phyloP scores from a whole-genome alignment of 2,888 invertebrate genomes.

The Pristionchus fissidentatus region DNA sequence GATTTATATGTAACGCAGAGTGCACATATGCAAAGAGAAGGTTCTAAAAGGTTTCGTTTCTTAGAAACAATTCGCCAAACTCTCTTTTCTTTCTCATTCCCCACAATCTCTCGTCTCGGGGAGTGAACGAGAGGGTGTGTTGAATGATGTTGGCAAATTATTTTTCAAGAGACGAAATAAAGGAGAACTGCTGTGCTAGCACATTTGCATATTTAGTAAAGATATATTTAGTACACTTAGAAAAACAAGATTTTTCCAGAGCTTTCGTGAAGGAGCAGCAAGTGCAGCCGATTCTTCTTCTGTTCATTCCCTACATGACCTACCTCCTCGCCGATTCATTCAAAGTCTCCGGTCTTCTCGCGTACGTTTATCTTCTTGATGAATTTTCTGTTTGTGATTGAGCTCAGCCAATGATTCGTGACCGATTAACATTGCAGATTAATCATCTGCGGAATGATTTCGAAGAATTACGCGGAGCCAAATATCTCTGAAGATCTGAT shows the following conservation, averaged over 20 bases:
- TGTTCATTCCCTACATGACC: constrained; percentile 96
- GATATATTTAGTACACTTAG: too few relatives aligned
- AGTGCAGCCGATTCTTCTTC: constrained; percentile 95
- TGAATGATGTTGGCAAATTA: background rate
- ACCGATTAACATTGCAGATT: constrained; percentile 9
- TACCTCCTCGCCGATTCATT: constrained; percentile 97
- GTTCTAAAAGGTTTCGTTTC: too few relatives aligned
- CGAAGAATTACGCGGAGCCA: constrained; percentile 46
- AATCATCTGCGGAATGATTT: constrained; percentile 49
- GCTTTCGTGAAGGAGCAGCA: constrained; percentile 25
- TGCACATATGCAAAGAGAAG: too few relatives aligned
- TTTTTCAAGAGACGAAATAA: too few relatives aligned
- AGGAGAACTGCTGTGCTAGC: too few relatives aligned
- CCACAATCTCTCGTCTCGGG: background rate
- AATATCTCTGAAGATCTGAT: constrained; percentile 47
- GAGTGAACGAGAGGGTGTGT: background rate
- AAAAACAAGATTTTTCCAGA: background rate
- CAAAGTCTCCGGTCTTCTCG: constrained; percentile 96
- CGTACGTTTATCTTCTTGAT: constrained; percentile 84
- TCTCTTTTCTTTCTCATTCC: background rate
- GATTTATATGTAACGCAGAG: too few relatives aligned
- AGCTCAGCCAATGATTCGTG: background rate
- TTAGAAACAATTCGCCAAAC: too few relatives aligned
- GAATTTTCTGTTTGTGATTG: background rate
- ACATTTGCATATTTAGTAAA: too few relatives aligned